Evolutionary conservation across 2,888 invertebrate species (phyloP).

Genomic region (Lamproptera curius): DNA sequence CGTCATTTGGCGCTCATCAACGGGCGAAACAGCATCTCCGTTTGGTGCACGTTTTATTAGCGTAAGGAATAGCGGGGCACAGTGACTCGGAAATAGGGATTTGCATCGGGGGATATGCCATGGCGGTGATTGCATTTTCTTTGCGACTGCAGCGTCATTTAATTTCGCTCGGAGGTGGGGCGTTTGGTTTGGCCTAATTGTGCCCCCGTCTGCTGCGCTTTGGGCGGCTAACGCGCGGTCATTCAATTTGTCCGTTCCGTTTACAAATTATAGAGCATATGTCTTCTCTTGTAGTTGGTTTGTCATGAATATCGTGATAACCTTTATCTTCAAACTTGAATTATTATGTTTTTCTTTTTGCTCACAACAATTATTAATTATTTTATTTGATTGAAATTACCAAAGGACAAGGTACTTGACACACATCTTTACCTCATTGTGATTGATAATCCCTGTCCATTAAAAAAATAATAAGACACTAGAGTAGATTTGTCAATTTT

Average conservation of each 20-base stretch:
- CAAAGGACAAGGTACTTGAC: no score
- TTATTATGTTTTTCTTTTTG: no score
- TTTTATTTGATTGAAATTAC: no score
- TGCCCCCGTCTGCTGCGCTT: constrained; percentile 43
- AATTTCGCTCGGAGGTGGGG: constrained; percentile 59
- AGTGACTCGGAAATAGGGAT: constrained; percentile 72
- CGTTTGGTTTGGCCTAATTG: constrained; percentile 55
- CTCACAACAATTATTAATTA: no score
- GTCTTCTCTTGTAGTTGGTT: no score
- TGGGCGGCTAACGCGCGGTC: constrained; percentile 29
- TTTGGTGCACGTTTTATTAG: constrained; percentile 76
- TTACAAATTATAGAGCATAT: constrained; percentile 20
- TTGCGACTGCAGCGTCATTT: constrained; percentile 70
- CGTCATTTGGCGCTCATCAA: constrained; percentile 77
- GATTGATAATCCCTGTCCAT: no score
- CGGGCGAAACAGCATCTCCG: constrained; percentile 73
- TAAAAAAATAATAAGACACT: no score
- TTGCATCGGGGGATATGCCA: constrained; percentile 68
- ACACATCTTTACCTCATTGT: no score
- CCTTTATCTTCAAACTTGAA: no score
- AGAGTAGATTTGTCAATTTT: no score
- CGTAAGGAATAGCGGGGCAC: constrained; percentile 76
- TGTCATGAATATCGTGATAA: no score
- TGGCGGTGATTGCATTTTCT: constrained; percentile 74
- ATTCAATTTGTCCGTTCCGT: constrained; percentile 28